Evolutionary conservation across 2,797 vertebrate genomes (phyloP).

Genomic region (Sebastes ruberrimus): DNA sequence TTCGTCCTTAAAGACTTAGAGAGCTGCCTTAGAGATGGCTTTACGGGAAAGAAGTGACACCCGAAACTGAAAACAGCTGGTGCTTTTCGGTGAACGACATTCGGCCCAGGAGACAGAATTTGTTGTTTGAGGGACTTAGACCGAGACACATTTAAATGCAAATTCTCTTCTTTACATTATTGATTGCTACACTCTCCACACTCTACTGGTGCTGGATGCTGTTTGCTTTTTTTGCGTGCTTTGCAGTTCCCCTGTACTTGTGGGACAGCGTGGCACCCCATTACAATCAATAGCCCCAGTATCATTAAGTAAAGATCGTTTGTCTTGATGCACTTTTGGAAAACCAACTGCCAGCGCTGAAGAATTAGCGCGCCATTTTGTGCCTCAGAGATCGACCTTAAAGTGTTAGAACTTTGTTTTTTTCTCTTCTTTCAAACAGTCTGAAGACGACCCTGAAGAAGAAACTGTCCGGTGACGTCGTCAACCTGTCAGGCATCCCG

Average conservation of each 20-base stretch:
- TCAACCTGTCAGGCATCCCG: slow-evolving; percentile 88
- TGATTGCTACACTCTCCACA: slow-evolving; percentile 41
- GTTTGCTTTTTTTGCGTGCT: slow-evolving; percentile 45
- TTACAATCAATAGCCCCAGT: slow-evolving; percentile 55
- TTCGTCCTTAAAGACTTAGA: not conserved
- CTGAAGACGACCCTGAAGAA: slow-evolving; percentile 89
- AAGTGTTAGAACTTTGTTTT: not conserved
- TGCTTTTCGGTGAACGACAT: slow-evolving; percentile 22
- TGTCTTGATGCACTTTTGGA: slow-evolving; percentile 18
- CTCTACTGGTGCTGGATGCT: slow-evolving; percentile 2
- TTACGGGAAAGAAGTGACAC: not conserved
- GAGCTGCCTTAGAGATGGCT: not conserved
- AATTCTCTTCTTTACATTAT: slow-evolving; percentile 58
- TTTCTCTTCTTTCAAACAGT: slow-evolving; percentile 65
- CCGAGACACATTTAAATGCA: slow-evolving; percentile 63
- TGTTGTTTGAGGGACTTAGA: slow-evolving; percentile 23
- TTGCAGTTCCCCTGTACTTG: slow-evolving; percentile 36
- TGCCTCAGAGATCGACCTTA: not conserved
- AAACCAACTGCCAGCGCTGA: not conserved
- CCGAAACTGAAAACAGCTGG: slow-evolving; percentile 20
- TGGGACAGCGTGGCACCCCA: slow-evolving; percentile 17
- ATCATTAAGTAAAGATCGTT: slow-evolving; percentile 41
- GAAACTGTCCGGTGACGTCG: slow-evolving; percentile 82
- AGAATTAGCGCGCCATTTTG: not conserved
- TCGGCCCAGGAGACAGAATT: slow-evolving; percentile 34